Evolutionary conservation across 30 jellyfish, hydroid and myxozoan species (phyloP).

Genomic region (Aurelia coerulea): DNA sequence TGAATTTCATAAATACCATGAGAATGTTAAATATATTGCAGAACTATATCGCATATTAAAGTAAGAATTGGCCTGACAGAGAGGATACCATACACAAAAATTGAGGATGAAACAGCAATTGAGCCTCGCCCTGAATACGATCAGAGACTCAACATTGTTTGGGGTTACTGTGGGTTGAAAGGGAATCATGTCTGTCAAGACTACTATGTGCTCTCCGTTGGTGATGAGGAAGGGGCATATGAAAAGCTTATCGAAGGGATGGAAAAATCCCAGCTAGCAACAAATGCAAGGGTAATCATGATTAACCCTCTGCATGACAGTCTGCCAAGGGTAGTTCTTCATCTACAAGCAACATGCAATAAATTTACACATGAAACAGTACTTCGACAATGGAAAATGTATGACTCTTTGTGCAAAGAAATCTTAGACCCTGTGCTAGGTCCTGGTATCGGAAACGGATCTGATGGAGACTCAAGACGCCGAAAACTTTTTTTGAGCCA

Average conservation of each 20-base stretch:
- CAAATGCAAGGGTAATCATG: conserved; percentile 38
- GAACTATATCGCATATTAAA: conserved; percentile 19
- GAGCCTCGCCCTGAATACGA: conserved; percentile 46
- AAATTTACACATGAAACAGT: conserved; percentile 19
- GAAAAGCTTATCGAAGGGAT: conserved; percentile 10
- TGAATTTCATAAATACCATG: conserved; percentile 4
- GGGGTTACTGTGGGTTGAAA: conserved; percentile 60
- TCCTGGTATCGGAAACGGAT: conserved; percentile 37
- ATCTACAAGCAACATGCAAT: conserved; percentile 57
- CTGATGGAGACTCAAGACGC: conserved; percentile 55
- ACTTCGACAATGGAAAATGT: conserved; percentile 27
- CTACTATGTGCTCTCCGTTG: conserved; percentile 25
- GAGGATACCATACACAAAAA: conserved; percentile 10
- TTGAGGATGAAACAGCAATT: conserved; percentile 58
- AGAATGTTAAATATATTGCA: conserved; percentile 19
- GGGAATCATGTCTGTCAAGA: conserved; percentile 35
- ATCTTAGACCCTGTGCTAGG: conserved; percentile 29
- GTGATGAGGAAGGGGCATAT: conserved; percentile 40
- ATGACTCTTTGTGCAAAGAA: conserved; percentile 18
- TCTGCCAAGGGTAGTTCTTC: conserved; percentile 30
- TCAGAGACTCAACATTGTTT: conserved; percentile 30
- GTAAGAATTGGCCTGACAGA: conserved; percentile 11
- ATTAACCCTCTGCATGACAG: conserved; percentile 26
- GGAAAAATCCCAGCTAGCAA: conserved; percentile 23
- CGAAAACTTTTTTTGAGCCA: conserved; percentile 13